Percentiles rank a stretch among this genome's conserved stretches.
phyloP scores from a whole-genome alignment of 1,140 invertebrate genomes.

The Euura lappo region DNA sequence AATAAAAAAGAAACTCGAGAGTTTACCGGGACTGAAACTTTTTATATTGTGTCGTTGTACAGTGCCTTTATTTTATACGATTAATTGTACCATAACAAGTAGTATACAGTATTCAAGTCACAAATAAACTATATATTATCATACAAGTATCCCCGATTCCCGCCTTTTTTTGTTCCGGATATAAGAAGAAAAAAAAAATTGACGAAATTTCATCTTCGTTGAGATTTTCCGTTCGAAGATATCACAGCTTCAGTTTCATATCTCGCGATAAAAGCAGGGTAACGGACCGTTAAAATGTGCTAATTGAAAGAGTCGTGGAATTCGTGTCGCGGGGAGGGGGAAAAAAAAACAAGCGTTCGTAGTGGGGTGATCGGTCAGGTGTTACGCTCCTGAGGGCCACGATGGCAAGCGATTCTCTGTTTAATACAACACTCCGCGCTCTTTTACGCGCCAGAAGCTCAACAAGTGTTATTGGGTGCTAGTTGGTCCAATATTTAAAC shows the following conservation, averaged over 20 bases:
- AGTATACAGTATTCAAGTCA: no score
- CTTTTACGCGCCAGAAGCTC: conserved; percentile 13
- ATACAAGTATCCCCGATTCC: no score
- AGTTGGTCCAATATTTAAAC: not conserved
- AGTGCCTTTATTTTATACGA: no score
- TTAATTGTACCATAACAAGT: no score
- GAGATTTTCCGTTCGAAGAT: no score
- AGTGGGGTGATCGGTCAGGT: conserved; percentile 4
- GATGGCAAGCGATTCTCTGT: conserved; percentile 10
- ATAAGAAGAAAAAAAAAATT: not conserved
- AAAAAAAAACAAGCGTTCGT: not conserved
- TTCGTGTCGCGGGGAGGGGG: not conserved
- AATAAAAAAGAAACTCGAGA: no score
- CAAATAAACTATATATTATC: no score
- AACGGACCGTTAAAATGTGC: conserved; percentile 5
- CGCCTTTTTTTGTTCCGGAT: no score
- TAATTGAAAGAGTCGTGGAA: not conserved
- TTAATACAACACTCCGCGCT: not conserved
- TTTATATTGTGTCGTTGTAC: no score
- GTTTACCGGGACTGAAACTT: no score
- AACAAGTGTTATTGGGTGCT: conserved; percentile 5
- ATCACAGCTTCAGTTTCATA: no score
- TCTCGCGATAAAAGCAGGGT: not conserved
- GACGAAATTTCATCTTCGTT: not conserved
- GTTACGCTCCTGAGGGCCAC: conserved; percentile 17